These are phyloP conservation scores for Argyresthia goedartella DNA, from an alignment of 2,888 invertebrate genomes.

Conservation along the genomic window DNA sequence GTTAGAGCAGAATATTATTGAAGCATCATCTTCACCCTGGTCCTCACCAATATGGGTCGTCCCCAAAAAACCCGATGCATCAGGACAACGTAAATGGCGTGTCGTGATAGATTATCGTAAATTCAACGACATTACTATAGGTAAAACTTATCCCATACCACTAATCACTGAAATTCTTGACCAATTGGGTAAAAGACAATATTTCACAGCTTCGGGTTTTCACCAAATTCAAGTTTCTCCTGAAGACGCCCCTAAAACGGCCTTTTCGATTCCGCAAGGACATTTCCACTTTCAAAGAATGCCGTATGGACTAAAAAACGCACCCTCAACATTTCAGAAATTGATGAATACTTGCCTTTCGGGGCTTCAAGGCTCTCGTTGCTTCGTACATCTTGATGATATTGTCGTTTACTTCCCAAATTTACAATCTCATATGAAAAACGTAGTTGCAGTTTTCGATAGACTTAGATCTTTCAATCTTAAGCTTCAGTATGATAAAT, in stretches of 20 bases:
- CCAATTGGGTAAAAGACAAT: too few species aligned
- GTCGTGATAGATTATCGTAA: constrained; percentile 14
- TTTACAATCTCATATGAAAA: constrained; percentile 6
- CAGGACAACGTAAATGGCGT: constrained; percentile 13
- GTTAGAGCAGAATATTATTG: constrained; percentile 5
- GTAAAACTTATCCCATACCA: constrained; percentile 12
- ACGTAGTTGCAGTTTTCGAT: constrained; percentile 11
- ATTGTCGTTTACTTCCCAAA: too few species aligned
- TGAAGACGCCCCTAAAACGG: constrained; percentile 9
- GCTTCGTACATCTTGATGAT: too few species aligned
- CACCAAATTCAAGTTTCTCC: too few species aligned
- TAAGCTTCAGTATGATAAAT: constrained; percentile 16
- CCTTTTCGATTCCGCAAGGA: constrained; percentile 9
- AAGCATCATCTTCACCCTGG: background rate
- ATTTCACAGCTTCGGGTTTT: too few species aligned
- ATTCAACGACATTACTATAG: constrained; percentile 12
- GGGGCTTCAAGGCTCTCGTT: too few species aligned
- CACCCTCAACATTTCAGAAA: constrained; percentile 15
- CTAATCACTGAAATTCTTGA: too few species aligned
- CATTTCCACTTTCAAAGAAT: constrained; percentile 10
- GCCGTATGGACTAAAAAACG: constrained; percentile 11
- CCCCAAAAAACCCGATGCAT: constrained; percentile 12
- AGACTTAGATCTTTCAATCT: constrained; percentile 11
- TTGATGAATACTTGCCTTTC: too few species aligned
- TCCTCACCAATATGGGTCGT: too few species aligned